Evolutionary conservation across 2,113 vertebrate species (phyloP).

Genomic region (Perognathus longimembris): DNA sequence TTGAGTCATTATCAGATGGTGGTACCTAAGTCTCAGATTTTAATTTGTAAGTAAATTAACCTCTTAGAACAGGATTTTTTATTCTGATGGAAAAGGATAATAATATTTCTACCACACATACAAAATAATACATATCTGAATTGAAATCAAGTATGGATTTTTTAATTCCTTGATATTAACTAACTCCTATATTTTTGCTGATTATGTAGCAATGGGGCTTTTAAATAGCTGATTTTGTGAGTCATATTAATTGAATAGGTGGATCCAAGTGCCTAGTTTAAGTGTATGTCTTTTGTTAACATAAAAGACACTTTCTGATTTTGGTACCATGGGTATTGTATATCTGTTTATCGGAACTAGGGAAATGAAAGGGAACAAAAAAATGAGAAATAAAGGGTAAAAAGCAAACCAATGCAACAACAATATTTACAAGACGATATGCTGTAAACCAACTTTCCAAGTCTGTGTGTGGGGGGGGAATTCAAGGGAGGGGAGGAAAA

Average conservation of each 20-base stretch:
- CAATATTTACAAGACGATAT: too few species aligned
- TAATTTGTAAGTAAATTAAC: not conserved
- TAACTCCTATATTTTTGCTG: slow-evolving; percentile 44
- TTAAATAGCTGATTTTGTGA: slow-evolving; percentile 12
- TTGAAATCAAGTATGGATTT: not conserved
- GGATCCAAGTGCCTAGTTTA: not conserved
- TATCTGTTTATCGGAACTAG: too few species aligned
- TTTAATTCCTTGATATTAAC: not conserved
- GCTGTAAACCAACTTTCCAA: too few species aligned
- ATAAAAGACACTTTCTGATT: not conserved
- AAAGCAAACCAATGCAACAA: too few species aligned
- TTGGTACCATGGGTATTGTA: too few species aligned
- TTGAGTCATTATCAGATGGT: not conserved
- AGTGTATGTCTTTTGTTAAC: not conserved
- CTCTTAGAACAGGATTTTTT: not conserved
- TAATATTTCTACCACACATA: not conserved
- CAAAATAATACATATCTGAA: slow-evolving; percentile 12
- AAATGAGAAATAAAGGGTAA: too few species aligned
- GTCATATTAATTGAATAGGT: slow-evolving; percentile 17
- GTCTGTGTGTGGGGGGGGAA: too few species aligned
- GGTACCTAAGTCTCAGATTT: not conserved
- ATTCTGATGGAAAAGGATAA: slow-evolving; percentile 14
- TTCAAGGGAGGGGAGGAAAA: too few species aligned
- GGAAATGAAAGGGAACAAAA: too few species aligned
- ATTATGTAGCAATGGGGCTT: slow-evolving; percentile 38